Evolutionary conservation across 2,113 vertebrate genomes (phyloP).

Genomic region (Prionailurus viverrinus): DNA sequence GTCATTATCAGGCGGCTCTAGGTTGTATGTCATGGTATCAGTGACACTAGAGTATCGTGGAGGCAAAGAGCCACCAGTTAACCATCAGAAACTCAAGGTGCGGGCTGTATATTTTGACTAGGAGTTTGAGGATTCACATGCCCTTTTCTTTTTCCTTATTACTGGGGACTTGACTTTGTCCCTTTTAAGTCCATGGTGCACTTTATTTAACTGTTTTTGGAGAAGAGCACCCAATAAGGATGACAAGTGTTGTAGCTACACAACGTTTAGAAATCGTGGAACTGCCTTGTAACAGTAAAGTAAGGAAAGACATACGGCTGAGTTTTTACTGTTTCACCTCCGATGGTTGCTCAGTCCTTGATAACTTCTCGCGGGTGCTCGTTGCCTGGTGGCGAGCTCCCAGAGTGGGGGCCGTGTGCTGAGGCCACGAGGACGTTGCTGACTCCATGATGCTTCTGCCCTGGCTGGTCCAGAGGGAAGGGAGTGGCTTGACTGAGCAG

Average conservation of each 20-base stretch:
- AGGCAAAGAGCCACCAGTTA: neutral
- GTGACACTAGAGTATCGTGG: neutral
- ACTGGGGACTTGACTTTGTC: neutral
- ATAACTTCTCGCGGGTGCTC: rapidly evolving
- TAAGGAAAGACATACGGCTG: neutral
- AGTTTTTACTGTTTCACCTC: neutral
- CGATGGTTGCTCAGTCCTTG: neutral
- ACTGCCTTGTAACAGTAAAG: neutral
- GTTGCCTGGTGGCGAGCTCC: neutral
- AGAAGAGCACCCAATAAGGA: neutral
- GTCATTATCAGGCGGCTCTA: neutral
- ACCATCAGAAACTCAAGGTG: neutral
- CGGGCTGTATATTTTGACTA: neutral
- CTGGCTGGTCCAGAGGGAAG: neutral
- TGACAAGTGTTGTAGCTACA: neutral
- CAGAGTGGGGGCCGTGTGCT: neutral
- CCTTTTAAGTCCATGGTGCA: neutral
- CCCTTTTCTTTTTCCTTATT: neutral
- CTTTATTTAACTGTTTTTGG: neutral
- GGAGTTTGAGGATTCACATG: neutral
- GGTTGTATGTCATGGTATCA: no score
- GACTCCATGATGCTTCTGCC: neutral
- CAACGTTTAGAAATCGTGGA: neutral
- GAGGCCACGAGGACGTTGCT: rapidly evolving
- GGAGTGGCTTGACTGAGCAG: neutral